Conservation (phyloP, 92 coral and sea anemone genomes). For the Heteractis magnifica region DNA sequence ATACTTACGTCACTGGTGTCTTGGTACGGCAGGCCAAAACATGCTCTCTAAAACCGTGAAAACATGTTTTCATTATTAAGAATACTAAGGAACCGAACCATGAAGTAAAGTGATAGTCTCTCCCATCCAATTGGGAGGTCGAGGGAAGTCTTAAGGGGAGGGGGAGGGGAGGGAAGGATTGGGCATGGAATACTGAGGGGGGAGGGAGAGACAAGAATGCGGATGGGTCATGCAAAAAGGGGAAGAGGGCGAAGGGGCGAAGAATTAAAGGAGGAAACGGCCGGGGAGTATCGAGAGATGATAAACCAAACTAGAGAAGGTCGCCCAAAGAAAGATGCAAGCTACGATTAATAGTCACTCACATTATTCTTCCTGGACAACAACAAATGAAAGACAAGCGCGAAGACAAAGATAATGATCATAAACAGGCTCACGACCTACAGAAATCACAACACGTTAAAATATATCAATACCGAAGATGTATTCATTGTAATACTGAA, state of each 20-base stretch:
- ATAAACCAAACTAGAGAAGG: too few species aligned
- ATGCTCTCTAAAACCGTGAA: neutral
- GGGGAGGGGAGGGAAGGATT: too few species aligned
- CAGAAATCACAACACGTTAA: neutral
- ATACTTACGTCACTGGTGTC: slow-evolving; percentile 8
- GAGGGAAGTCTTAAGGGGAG: too few species aligned
- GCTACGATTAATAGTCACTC: slow-evolving; percentile 5
- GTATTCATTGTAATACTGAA: too few species aligned
- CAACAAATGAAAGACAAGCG: slow-evolving; percentile 59
- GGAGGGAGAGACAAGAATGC: too few species aligned
- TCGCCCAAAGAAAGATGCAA: too few species aligned
- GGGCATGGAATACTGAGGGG: too few species aligned
- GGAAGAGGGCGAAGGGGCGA: neutral
- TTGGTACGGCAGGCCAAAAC: slow-evolving; percentile 9
- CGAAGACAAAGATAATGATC: slow-evolving; percentile 57
- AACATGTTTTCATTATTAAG: neutral
- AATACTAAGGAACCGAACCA: neutral
- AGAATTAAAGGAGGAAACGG: neutral
- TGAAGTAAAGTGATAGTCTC: too few species aligned
- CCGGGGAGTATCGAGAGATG: too few species aligned
- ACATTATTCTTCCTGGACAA: slow-evolving; percentile 51
- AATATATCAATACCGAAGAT: neutral
- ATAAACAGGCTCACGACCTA: slow-evolving; percentile 65
- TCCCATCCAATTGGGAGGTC: too few species aligned
- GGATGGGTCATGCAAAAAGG: too few species aligned